A percentile compares a stretch with the other conserved stretches of the same genome.
Conservation (phyloP, 2,113 vertebrate genomes). For the Leucopsar rothschildi region DNA sequence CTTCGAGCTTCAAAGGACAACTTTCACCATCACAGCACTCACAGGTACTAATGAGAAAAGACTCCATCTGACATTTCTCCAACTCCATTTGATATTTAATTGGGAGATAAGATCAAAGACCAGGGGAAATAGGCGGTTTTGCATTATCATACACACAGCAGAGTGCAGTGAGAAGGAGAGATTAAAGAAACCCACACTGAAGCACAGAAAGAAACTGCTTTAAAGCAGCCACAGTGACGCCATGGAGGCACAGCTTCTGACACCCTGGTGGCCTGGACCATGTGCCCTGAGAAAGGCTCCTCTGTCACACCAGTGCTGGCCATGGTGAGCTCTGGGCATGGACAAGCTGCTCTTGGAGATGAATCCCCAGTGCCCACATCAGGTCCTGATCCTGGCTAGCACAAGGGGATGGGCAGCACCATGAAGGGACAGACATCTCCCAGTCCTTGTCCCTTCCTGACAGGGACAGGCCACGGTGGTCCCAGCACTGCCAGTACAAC, state of each 20-base stretch:
- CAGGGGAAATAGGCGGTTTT: not conserved
- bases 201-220: not conserved
- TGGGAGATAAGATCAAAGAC: slow-evolving; percentile 2
- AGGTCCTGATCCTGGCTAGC: not conserved
- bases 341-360: not conserved
- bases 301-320: not conserved
- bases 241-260: not conserved
- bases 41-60: not conserved
- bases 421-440: not conserved
- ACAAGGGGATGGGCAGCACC: not conserved
- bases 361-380: rapidly evolving
- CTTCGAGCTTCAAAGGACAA: slow-evolving; percentile 1
- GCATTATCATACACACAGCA: not conserved
- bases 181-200: not conserved
- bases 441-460: not conserved
- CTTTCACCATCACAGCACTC: not conserved
- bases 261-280: rapidly evolving
- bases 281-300: rapidly evolving
- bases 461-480: rapidly evolving
- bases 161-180: not conserved
- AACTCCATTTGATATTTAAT: not conserved
- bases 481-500: not conserved
- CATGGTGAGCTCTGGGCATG: rapidly evolving
- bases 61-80: not conserved
- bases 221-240: not conserved